Conservation (phyloP, 2,888 invertebrate species). For the Pasiphila rectangulata region DNA sequence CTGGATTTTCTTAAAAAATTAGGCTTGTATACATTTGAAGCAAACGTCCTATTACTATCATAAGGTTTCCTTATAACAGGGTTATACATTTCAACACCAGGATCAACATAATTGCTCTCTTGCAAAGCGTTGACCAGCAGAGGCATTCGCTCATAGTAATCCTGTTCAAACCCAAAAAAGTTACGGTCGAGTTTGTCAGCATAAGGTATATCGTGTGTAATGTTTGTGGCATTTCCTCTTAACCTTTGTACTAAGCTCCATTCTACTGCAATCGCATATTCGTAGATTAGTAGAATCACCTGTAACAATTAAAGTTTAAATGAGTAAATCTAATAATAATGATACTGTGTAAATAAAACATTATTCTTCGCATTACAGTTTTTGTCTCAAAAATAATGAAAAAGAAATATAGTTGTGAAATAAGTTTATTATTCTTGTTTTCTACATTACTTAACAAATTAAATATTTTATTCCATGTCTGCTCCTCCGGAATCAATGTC, state of each 20-base stretch:
- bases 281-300: constrained; percentile 77
- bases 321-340: background rate
- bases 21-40: constrained; percentile 35
- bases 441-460: too few relatives aligned
- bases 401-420: too few relatives aligned
- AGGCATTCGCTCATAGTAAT: constrained; percentile 74
- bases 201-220: constrained; percentile 50
- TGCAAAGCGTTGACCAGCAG: constrained; percentile 71
- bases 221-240: constrained; percentile 38
- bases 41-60: constrained; percentile 21
- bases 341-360: background rate
- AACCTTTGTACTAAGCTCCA: constrained; percentile 66
- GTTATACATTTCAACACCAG: constrained; percentile 45
- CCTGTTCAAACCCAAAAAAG: constrained; percentile 70
- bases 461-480: too few relatives aligned
- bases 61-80: constrained; percentile 28
- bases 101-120: constrained; percentile 63
- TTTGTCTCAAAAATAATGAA: too few relatives aligned
- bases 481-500: constrained; percentile 7
- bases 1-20: constrained; percentile 60
- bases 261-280: constrained; percentile 75
- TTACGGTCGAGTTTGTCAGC: constrained; percentile 68
- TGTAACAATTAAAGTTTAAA: constrained; percentile 45
- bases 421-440: too few relatives aligned
- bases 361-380: too few relatives aligned